Evolutionary conservation across 2,113 vertebrate genomes (phyloP).

Genomic region (Stegostoma tigrinum): DNA sequence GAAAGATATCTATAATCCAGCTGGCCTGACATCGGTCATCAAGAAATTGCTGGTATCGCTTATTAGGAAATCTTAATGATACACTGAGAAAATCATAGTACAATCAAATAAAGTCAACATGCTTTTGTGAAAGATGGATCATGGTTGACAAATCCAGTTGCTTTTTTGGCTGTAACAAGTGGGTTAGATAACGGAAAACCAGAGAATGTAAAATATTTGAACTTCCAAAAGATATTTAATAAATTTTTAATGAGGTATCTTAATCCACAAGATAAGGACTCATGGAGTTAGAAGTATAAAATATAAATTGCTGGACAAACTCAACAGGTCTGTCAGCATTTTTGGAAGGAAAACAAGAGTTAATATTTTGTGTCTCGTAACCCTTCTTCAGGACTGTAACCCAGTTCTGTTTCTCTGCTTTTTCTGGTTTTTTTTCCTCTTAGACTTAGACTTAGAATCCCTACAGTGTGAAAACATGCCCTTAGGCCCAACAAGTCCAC

Average conservation of each 20-base stretch:
- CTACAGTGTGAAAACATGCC: no score
- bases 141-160: background rate
- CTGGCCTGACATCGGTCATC: background rate
- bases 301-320: no score
- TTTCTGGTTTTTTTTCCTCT: no score
- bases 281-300: background rate
- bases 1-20: no score
- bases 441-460: no score
- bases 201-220: background rate
- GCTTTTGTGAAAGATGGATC: background rate
- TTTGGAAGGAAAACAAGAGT: no score
- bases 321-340: no score
- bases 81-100: background rate
- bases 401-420: no score
- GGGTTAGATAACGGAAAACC: background rate
- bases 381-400: no score
- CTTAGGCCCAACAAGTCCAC: no score
- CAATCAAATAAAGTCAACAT: background rate
- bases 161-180: background rate
- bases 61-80: background rate
- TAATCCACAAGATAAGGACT: background rate
- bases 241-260: background rate
- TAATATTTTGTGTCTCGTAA: no score
- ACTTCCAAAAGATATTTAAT: background rate
- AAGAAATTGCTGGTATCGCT: background rate